Percentiles rank a stretch among this genome's conserved stretches.
These are phyloP conservation scores for Hydrolagus colliei DNA, from an alignment of 2,797 vertebrate species.

Conservation along the genomic window DNA sequence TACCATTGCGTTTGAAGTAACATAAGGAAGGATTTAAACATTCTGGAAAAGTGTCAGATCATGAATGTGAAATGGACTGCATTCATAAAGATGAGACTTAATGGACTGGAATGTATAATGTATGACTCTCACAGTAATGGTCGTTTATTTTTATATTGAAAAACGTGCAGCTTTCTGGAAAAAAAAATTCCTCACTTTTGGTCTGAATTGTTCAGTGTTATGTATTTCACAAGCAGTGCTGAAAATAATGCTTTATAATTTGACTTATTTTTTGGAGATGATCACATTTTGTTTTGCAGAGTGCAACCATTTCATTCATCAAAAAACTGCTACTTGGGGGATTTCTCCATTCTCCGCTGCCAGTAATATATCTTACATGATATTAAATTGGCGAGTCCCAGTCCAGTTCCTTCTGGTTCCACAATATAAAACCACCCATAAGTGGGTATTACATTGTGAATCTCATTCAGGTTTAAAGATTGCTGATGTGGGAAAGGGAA, in stretches of 20 bases:
- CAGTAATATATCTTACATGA: not conserved
- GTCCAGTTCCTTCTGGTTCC: not conserved
- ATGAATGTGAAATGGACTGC: not conserved
- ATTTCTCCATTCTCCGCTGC: not conserved
- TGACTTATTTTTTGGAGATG: not conserved
- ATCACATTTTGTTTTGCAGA: not conserved
- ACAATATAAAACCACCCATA: not conserved
- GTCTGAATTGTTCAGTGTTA: slow-evolving; percentile 6
- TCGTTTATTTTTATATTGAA: slow-evolving; percentile 24
- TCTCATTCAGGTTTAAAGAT: not conserved
- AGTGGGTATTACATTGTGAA: not conserved
- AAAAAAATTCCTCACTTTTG: not conserved
- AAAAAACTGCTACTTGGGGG: not conserved
- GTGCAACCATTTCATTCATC: no score
- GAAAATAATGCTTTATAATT: not conserved
- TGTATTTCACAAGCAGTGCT: not conserved
- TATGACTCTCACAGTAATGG: not conserved
- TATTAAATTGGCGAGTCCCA: not conserved
- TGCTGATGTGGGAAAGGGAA: not conserved
- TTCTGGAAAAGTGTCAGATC: not conserved
- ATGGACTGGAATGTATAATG: slow-evolving; percentile 4
- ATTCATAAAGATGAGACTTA: not conserved
- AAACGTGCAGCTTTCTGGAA: not conserved
- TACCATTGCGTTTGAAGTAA: not conserved
- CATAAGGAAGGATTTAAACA: not conserved